Percentiles rank a stretch among this genome's conserved stretches.
Conservation (phyloP, 2,888 invertebrate species). For the Xylota sylvarum region DNA sequence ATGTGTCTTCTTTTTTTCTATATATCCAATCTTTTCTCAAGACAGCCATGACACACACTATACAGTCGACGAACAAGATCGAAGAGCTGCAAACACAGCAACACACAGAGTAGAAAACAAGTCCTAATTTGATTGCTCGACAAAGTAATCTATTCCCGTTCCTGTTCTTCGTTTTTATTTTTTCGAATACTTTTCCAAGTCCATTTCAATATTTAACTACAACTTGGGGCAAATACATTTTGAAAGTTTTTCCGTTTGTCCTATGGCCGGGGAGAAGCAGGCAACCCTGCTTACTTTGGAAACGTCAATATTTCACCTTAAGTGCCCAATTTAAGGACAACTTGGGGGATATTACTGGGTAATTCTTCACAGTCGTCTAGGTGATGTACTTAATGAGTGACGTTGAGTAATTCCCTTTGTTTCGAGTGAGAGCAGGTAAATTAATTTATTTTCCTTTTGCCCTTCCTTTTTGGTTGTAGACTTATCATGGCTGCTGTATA, state of each 20-base stretch:
- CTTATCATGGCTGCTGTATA: slow-evolving; percentile 48
- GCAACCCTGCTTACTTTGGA: slow-evolving; percentile 25
- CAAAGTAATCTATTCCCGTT: slow-evolving; percentile 41
- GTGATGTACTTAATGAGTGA: slow-evolving; percentile 77
- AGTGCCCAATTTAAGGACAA: slow-evolving; percentile 76
- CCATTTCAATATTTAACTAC: slow-evolving; percentile 54
- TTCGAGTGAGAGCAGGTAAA: slow-evolving; percentile 64
- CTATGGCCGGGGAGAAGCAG: not conserved
- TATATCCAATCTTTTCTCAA: slow-evolving; percentile 15
- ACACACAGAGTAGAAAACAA: not conserved
- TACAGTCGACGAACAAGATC: slow-evolving; percentile 3
- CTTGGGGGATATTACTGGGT: slow-evolving; percentile 70
- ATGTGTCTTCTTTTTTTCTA: not conserved
- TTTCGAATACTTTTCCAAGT: slow-evolving; percentile 39
- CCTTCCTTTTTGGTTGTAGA: slow-evolving; percentile 20
- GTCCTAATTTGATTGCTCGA: slow-evolving; percentile 55
- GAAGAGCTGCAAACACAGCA: not conserved
- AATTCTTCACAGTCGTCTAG: slow-evolving; percentile 74
- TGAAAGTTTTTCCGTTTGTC: not conserved
- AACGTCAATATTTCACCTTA: slow-evolving; percentile 75
- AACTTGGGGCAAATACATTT: slow-evolving; percentile 7
- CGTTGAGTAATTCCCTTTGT: slow-evolving; percentile 73
- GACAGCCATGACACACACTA: not conserved
- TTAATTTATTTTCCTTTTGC: slow-evolving; percentile 66
- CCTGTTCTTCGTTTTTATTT: not conserved